Conservation (phyloP, 35 echinoderm and acorn worm species). For the Lytechinus pictus region DNA sequence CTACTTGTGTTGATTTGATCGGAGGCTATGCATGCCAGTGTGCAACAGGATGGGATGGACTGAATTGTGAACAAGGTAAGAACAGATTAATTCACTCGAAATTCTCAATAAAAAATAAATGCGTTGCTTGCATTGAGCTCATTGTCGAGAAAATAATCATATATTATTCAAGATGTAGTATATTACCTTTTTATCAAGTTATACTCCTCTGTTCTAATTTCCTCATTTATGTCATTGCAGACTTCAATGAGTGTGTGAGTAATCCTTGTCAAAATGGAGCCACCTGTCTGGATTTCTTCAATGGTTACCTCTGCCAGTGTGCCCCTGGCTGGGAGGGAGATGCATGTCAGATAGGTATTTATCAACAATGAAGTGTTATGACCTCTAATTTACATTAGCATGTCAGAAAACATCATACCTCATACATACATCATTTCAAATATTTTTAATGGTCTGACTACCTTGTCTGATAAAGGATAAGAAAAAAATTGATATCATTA, state of each 20-base stretch:
- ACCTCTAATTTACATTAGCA: neutral
- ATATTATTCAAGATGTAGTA: no score
- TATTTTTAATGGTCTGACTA: no score
- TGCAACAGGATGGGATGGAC: slow-evolving; percentile 49
- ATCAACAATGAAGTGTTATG: neutral
- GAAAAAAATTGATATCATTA: no score
- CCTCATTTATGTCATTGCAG: neutral
- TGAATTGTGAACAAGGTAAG: neutral
- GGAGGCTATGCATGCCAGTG: slow-evolving; percentile 55
- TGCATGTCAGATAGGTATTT: neutral
- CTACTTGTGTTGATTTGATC: slow-evolving; percentile 56
- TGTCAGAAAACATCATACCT: neutral
- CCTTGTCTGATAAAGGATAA: no score
- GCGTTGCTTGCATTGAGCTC: no score
- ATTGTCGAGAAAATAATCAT: no score
- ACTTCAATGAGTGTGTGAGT: slow-evolving; percentile 55
- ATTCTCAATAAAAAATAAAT: neutral
- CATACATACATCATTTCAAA: no score
- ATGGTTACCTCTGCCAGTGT: slow-evolving; percentile 68
- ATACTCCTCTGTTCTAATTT: neutral
- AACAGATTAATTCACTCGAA: neutral
- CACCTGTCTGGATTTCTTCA: slow-evolving; percentile 58
- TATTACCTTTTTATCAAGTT: no score
- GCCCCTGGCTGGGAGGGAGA: slow-evolving; percentile 54
- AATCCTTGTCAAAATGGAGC: slow-evolving; percentile 76